These are phyloP conservation scores for Paraescarpia echinospica DNA, from an alignment of 1,140 invertebrate species.

Conservation along the genomic window DNA sequence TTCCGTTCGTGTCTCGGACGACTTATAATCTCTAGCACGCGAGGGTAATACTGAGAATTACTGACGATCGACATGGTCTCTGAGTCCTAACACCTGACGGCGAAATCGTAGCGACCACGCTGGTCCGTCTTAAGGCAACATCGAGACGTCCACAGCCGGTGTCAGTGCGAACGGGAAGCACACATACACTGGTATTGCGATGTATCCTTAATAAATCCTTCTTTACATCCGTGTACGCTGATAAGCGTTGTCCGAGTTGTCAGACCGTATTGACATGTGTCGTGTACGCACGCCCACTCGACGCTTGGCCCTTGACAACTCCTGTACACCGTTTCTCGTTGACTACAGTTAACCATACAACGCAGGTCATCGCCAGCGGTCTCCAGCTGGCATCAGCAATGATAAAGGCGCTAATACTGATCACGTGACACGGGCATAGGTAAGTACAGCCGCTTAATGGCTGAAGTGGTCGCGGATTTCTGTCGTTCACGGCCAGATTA, in stretches of 20 bases:
- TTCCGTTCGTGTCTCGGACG: constrained; percentile 7
- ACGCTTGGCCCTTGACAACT: background rate
- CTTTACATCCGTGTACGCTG: background rate
- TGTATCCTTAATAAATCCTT: background rate
- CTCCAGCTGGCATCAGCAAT: background rate
- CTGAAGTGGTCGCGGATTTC: background rate
- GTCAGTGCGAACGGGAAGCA: background rate
- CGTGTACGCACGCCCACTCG: background rate
- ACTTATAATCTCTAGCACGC: background rate
- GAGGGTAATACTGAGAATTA: background rate
- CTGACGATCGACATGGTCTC: background rate
- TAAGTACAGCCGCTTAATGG: background rate
- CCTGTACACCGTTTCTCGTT: background rate
- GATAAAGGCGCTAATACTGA: background rate
- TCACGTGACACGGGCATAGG: background rate
- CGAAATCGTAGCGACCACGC: background rate
- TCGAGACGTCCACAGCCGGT: background rate
- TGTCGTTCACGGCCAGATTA: background rate
- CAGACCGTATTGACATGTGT: background rate
- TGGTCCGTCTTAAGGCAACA: background rate
- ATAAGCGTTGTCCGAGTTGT: background rate
- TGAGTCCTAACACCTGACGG: too few species aligned
- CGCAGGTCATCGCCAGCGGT: background rate
- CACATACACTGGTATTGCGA: background rate
- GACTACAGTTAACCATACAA: background rate